These are phyloP conservation scores for Calliphora vicina DNA, from an alignment of 1,140 invertebrate genomes.

Conservation along the genomic window DNA sequence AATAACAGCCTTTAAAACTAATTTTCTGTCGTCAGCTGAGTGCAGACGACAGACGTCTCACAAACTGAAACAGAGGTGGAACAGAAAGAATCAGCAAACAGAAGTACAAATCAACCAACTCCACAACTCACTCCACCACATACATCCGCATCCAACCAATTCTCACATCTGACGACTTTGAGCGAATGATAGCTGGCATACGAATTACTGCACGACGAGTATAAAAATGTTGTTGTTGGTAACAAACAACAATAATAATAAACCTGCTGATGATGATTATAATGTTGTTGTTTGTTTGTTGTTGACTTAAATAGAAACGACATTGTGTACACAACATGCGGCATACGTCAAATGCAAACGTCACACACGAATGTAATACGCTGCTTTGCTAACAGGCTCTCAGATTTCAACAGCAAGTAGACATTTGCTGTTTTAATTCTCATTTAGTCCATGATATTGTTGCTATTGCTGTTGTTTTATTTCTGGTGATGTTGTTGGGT, in stretches of 20 bases:
- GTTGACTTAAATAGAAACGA: too few relatives aligned
- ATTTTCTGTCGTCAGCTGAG: not conserved
- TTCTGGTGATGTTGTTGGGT: not conserved
- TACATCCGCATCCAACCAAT: not conserved
- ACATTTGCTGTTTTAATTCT: not conserved
- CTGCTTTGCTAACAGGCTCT: slow-evolving; percentile 54
- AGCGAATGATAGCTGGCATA: not conserved
- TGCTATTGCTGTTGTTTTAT: not conserved
- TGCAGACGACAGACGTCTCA: not conserved
- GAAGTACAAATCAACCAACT: not conserved
- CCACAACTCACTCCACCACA: not conserved
- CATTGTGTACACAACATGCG: not conserved
- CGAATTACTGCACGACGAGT: not conserved
- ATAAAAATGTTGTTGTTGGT: not conserved
- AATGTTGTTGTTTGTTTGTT: too few relatives aligned
- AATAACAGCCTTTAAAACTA: not conserved
- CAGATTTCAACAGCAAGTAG: slow-evolving; percentile 40
- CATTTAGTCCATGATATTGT: not conserved
- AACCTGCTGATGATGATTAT: too few relatives aligned
- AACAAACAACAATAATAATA: not conserved
- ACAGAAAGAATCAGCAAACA: not conserved
- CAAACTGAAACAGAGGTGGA: not conserved
- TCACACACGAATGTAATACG: slow-evolving; percentile 62
- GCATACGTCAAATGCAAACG: slow-evolving; percentile 44
- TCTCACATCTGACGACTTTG: not conserved